These are phyloP conservation scores for Metopia argyrocephala DNA, from an alignment of 2,888 invertebrate species.

Conservation along the genomic window DNA sequence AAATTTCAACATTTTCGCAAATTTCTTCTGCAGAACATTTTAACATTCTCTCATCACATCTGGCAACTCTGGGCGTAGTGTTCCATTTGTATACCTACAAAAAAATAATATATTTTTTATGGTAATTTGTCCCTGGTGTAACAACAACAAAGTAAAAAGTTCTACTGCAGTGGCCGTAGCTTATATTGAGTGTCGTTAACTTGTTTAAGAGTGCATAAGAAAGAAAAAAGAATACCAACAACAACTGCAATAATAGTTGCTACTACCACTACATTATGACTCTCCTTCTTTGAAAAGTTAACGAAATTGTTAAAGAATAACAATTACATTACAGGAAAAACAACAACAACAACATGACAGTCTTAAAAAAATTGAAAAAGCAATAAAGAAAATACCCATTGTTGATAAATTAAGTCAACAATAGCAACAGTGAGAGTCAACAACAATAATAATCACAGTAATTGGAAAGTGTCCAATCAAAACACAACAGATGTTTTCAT, in stretches of 20 bases:
- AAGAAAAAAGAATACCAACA: background rate
- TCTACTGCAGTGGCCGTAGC: background rate
- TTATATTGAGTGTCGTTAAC: background rate
- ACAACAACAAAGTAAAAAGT: background rate
- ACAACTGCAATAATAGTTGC: background rate
- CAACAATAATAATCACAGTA: background rate
- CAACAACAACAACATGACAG: background rate
- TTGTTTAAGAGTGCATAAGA: background rate
- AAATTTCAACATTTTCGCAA: too few relatives aligned
- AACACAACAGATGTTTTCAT: background rate
- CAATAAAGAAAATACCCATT: background rate
- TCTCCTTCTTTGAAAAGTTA: background rate
- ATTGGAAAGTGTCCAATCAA: background rate
- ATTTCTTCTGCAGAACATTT: too few relatives aligned
- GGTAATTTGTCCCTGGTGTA: constrained; percentile 38
- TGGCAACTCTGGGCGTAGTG: too few relatives aligned
- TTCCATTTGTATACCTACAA: background rate
- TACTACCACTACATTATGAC: too few relatives aligned
- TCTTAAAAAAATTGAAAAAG: background rate
- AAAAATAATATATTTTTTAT: background rate
- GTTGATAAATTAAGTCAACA: background rate
- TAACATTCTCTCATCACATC: too few relatives aligned
- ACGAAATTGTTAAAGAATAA: background rate
- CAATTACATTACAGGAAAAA: background rate
- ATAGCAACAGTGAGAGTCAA: background rate